Evolutionary conservation across 2,888 invertebrate species (phyloP), one percentile per base, ranked within the genome.

Genomic region (Microchrysa polita): DNA sequence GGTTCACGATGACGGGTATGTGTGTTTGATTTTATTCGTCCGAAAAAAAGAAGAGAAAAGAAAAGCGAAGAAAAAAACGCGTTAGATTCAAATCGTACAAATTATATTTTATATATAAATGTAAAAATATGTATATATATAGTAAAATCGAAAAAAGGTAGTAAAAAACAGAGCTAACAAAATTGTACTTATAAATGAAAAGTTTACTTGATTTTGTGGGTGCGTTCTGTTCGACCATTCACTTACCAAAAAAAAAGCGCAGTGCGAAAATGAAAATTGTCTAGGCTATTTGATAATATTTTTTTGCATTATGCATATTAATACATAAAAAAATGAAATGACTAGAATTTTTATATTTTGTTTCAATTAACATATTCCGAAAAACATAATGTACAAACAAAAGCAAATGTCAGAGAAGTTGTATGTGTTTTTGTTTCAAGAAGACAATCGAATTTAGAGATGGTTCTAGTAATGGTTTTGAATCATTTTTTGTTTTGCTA

Each of bases 11-110:
- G 69, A 57, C 57, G 69, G 12, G 27, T 34, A 34, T 34, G 27
- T 34, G 27, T 34, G 27, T 34, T 34, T 34, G 27, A 22, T 48
- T 22, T 55, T 69, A 16, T n/a, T 40, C 27, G 7, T 34, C 27
- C 27, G 27, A 34, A 34, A 34, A n/a, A 69, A 69, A 48, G 81
- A 83, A 81, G 81, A 80, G 81, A 83, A 82, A 78, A 80, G 48
- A 57, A 84, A 84, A 84, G 82, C 83, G 82, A 82, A 84, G 82
- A 82, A 82, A 73, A 73, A 69, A 83, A 81, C 84, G 82, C 84
- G 84, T 84, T 84, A 84, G 84, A 84, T 82, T 82, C 79, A 79
- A 80, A 81, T 79, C 79, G 63, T 73, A 72, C 72, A 73, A 74
- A 72, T 73, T 74, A 77, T 67, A 73, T 74, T 72, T 73, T 74